Evolutionary conservation across 2,113 vertebrate genomes (phyloP).

Genomic region (Callionymus lyra): DNA sequence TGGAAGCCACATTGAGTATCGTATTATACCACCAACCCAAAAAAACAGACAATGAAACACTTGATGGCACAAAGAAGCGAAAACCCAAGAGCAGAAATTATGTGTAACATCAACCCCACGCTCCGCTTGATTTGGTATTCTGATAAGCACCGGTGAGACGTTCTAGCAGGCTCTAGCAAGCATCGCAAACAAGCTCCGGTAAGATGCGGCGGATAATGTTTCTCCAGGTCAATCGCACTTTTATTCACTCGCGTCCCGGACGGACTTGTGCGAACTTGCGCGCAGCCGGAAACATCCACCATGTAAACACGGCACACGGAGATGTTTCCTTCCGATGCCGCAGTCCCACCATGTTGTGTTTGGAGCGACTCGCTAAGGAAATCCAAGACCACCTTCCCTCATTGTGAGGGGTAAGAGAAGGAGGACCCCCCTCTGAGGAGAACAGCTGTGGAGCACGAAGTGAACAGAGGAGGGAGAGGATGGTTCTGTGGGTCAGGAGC

Average conservation of each 20-base stretch:
- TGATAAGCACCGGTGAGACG: constrained; percentile 33
- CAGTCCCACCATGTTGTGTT: neutral
- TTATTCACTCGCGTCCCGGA: constrained; percentile 38
- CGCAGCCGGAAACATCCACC: constrained; percentile 14
- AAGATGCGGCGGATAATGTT: constrained; percentile 34
- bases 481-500: neutral
- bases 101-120: constrained; percentile 21
- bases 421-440: constrained; percentile 47
- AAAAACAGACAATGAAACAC: constrained; percentile 10
- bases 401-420: constrained; percentile 25
- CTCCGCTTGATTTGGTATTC: constrained; percentile 30
- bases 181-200: constrained; percentile 30
- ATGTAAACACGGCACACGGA: constrained; percentile 4
- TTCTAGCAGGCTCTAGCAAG: constrained; percentile 45
- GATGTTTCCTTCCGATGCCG: constrained; percentile 2
- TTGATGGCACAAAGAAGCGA: neutral
- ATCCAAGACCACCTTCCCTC: constrained; percentile 35
- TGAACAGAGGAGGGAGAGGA: neutral
- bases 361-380: constrained; percentile 19
- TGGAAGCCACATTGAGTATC: neutral
- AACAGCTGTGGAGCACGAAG: constrained; percentile 56
- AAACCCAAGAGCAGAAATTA: constrained; percentile 10
- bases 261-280: constrained; percentile 26
- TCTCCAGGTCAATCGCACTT: constrained; percentile 33
- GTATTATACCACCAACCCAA: no score